Percentiles rank a stretch among this genome's conserved stretches.
Conservation (phyloP, 2,888 invertebrate species). For the Griposia aprilina region DNA sequence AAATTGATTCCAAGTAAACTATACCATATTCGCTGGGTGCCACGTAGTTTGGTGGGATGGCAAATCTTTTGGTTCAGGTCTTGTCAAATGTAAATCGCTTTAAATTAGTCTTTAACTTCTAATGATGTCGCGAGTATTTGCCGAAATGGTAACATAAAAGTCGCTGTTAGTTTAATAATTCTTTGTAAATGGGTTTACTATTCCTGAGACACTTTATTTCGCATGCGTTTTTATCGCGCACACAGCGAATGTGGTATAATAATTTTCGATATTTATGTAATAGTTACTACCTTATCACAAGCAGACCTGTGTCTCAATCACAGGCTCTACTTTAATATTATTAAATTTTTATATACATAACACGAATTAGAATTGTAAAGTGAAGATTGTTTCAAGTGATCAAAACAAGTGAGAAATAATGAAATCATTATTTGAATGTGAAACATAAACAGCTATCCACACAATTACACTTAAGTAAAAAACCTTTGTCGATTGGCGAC, state of each 20-base stretch:
- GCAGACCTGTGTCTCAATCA: constrained; percentile 14
- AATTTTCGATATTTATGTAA: neutral
- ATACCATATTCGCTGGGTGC: constrained; percentile 33
- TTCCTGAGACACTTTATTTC: neutral
- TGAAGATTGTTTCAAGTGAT: constrained; percentile 47
- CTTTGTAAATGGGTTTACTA: neutral
- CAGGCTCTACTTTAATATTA: constrained; percentile 8
- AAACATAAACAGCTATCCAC: neutral
- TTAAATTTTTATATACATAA: constrained; percentile 8
- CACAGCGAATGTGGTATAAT: constrained; percentile 21
- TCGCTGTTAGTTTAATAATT: neutral
- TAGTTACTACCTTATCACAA: constrained; percentile 51
- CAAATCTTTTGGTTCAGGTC: neutral
- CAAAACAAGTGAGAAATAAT: neutral
- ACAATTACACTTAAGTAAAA: no score
- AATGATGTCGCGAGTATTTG: neutral
- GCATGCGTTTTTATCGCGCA: neutral
- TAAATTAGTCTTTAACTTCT: neutral
- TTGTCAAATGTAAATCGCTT: constrained; percentile 5
- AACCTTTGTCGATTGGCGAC: no score
- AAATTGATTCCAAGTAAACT: constrained; percentile 9
- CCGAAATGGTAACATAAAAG: neutral
- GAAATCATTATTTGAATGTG: neutral
- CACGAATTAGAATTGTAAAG: constrained; percentile 5
- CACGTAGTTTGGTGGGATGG: neutral